Conservation (phyloP, 2,888 invertebrate genomes). For the Lepidonotus clava region DNA sequence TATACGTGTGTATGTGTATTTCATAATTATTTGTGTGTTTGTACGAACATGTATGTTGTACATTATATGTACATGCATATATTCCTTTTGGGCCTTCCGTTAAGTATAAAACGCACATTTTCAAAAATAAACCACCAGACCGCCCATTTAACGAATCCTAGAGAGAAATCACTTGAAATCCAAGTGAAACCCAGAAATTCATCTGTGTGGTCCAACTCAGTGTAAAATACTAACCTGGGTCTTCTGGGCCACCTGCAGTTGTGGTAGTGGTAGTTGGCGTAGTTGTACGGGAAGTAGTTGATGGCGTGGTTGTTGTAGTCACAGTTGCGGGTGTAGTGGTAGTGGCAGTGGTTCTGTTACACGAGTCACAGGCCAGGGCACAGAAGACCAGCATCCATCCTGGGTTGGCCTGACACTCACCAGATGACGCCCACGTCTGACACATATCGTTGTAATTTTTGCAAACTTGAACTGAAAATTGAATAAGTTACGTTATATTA, state of each 20-base stretch:
- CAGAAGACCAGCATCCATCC: constrained; percentile 53
- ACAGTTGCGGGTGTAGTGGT: not conserved
- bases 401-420: constrained; percentile 57
- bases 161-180: too few relatives aligned
- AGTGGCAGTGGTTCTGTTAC: not conserved
- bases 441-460: constrained; percentile 52
- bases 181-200: too few relatives aligned
- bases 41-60: too few relatives aligned
- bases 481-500: not conserved
- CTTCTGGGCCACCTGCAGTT: not conserved
- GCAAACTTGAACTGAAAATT: constrained; percentile 31
- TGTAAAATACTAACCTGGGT: not conserved
- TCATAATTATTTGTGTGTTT: too few relatives aligned
- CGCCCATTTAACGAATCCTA: too few relatives aligned
- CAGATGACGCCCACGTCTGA: constrained; percentile 47
- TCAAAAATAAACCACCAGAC: too few relatives aligned
- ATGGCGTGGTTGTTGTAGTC: not conserved
- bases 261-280: not conserved
- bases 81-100: too few relatives aligned
- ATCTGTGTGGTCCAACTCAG: too few relatives aligned
- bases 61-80: too few relatives aligned
- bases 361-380: constrained; percentile 53
- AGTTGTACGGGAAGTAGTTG: not conserved
- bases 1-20: too few relatives aligned
- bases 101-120: too few relatives aligned